Base-by-base conservation (phyloP, 2,113 vertebrate genomes). In the Geothlypis trichas region DNA sequence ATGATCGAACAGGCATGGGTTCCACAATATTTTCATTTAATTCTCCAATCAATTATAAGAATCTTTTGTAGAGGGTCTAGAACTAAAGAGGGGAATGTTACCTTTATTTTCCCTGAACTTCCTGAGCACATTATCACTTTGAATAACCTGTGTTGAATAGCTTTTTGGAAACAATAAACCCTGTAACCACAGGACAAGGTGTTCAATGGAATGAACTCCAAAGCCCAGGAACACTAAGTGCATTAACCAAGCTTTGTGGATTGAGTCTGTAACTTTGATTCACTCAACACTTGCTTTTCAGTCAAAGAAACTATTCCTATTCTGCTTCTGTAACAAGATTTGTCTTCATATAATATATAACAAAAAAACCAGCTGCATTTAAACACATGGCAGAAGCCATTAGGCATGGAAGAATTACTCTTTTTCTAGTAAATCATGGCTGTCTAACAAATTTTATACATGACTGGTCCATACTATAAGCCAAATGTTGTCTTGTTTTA, bases 381-480 rank as follows among this genome's bases (percentile, higher is more conserved):
- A 92, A 95, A 86, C 88, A 96, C 76, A 86, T 28, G 44, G 79
- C 83, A 96, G 57, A 88, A 86, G 68, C 11, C 76, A 94, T 90
- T 81, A 92, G 72, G 31, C 57, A 49, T 61, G 73, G 52, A 95
- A 92, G 61, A 92, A 95, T 72, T 87, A 90, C 19, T 49, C 27
- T 49, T 90, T 89, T 90, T 88, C 87, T 77, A 73, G 59, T 31
- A 93, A 93, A 95, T 74, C 68, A 55, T 58, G 59, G 30, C 73
- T 93, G 88, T 86, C 79, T 84, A 95, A 92, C 22, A 68, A 71
- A 94, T 96, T 93, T 94, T 92, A 84, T 93, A 92, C 72, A 65
- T 35, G 33, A 81, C 33, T 78, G 72, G 52, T 68, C 85, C 65
- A 52, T 41, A 72, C 57, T 49, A 27, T 37, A 41, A 88, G 72